Evolutionary conservation across 2,797 vertebrate genomes (phyloP).

Genomic region (Microctenopoma lineatum): DNA sequence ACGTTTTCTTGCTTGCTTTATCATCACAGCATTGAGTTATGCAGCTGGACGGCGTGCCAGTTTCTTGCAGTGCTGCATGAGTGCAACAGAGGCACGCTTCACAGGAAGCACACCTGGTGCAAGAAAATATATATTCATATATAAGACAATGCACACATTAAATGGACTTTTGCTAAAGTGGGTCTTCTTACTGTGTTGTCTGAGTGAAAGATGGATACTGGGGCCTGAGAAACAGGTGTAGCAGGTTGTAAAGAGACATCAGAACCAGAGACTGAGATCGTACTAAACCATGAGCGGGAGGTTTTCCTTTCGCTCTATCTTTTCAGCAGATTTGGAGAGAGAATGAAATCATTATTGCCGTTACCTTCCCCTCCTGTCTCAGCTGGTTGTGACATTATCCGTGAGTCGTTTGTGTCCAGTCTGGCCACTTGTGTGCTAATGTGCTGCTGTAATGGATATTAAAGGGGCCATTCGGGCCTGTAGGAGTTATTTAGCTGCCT

Average conservation of each 20-base stretch:
- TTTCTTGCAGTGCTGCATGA: conserved; percentile 21
- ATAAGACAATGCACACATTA: neutral
- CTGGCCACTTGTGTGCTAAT: conserved; percentile 59
- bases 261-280: conserved; percentile 10
- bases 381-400: conserved; percentile 58
- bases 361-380: conserved; percentile 29
- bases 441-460: conserved; percentile 67
- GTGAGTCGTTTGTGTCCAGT: conserved; percentile 49
- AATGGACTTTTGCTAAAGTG: conserved; percentile 1
- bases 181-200: neutral
- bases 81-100: conserved; percentile 40
- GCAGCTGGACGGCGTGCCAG: conserved; percentile 29
- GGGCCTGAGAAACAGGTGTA: conserved; percentile 35
- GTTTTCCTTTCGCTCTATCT: neutral
- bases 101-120: conserved; percentile 44
- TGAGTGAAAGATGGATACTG: neutral
- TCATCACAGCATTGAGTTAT: conserved; percentile 19
- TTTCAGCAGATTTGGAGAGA: conserved; percentile 1
- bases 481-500: conserved; percentile 49
- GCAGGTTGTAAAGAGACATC: conserved; percentile 31
- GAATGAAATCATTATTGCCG: conserved; percentile 42
- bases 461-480: conserved; percentile 50
- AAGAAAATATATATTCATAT: no score
- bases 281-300: conserved; percentile 20
- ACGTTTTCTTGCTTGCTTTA: conserved; percentile 10